Percentiles rank a stretch among this genome's conserved stretches.
Evolutionary conservation across 2,888 invertebrate species (phyloP).

Genomic region (Drosophila koepferae): DNA sequence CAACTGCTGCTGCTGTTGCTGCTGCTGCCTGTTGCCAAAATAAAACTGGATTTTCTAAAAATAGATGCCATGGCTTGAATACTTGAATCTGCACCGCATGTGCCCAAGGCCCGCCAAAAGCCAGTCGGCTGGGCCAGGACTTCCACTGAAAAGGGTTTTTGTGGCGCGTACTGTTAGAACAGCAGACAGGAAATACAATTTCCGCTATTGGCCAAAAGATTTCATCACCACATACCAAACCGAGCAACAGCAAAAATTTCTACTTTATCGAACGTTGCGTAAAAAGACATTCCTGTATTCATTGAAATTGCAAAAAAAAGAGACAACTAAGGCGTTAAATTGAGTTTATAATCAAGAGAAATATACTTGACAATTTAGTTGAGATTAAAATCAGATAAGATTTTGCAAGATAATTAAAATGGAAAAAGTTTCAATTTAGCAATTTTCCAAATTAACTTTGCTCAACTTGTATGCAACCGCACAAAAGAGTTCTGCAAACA

Average conservation of each 20-base stretch:
- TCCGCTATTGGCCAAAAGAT: slow-evolving; percentile 48
- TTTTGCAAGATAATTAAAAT: background rate
- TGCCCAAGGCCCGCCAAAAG: slow-evolving; percentile 77
- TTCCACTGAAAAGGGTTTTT: slow-evolving; percentile 37
- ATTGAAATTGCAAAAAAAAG: too few relatives aligned
- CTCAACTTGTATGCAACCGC: background rate
- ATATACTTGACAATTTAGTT: background rate
- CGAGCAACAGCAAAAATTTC: background rate
- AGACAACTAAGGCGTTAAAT: background rate
- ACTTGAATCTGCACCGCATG: slow-evolving; percentile 81
- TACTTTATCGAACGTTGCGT: slow-evolving; percentile 1
- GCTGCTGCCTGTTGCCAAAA: slow-evolving; percentile 57
- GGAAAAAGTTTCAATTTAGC: background rate
- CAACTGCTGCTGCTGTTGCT: background rate
- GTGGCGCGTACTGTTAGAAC: slow-evolving; percentile 15
- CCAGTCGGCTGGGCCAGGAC: slow-evolving; percentile 1
- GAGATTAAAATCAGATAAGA: background rate
- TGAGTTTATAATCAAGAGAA: background rate
- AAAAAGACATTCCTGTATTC: background rate
- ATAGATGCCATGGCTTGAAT: slow-evolving; percentile 82
- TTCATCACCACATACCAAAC: slow-evolving; percentile 14
- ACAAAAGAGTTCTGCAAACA: background rate
- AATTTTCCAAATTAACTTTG: background rate
- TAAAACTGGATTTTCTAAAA: slow-evolving; percentile 84
- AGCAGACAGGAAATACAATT: slow-evolving; percentile 63